These are phyloP conservation scores for Speoplatyrhinus poulsoni DNA, from an alignment of 2,113 vertebrate species.

Conservation along the genomic window DNA sequence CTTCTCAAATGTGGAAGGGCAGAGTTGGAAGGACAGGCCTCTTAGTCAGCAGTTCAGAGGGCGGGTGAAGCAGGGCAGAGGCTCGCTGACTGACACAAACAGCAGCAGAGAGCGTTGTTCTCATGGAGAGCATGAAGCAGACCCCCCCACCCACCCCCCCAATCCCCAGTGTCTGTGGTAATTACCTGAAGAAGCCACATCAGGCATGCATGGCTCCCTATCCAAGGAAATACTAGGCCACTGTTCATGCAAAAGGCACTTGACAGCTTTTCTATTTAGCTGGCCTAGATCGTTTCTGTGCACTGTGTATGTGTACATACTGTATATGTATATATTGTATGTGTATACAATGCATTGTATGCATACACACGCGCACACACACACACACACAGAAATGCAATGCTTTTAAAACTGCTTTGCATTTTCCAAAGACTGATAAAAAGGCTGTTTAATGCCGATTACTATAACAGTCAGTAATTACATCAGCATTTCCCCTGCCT, in stretches of 20 bases:
- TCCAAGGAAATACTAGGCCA: conserved; percentile 44
- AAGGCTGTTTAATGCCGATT: too few relatives aligned
- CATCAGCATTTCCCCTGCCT: neutral
- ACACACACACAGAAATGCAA: conserved; percentile 17
- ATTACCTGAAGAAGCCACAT: conserved; percentile 72
- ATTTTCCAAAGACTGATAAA: neutral
- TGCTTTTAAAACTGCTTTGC: conserved; percentile 6
- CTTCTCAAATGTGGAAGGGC: conserved; percentile 21
- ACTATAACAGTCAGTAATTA: too few relatives aligned
- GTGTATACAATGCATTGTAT: neutral
- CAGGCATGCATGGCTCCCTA: conserved; percentile 55
- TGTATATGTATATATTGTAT: neutral
- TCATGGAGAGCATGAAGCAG: conserved; percentile 74
- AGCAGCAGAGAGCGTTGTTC: conserved; percentile 64
- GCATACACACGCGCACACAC: conserved; percentile 6
- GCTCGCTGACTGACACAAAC: conserved; percentile 67
- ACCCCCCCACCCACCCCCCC: conserved; percentile 49
- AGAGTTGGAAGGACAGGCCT: conserved; percentile 20
- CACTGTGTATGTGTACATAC: neutral
- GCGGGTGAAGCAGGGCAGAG: conserved; percentile 45
- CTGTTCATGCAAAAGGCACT: conserved; percentile 56
- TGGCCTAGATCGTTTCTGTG: conserved; percentile 30
- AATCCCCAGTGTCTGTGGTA: conserved; percentile 54
- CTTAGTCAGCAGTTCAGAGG: conserved; percentile 28
- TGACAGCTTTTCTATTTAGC: conserved; percentile 64